Percentiles rank a stretch among this genome's conserved stretches.
Conservation (phyloP, 2,888 invertebrate genomes). For the Lochmaea crataegi region DNA sequence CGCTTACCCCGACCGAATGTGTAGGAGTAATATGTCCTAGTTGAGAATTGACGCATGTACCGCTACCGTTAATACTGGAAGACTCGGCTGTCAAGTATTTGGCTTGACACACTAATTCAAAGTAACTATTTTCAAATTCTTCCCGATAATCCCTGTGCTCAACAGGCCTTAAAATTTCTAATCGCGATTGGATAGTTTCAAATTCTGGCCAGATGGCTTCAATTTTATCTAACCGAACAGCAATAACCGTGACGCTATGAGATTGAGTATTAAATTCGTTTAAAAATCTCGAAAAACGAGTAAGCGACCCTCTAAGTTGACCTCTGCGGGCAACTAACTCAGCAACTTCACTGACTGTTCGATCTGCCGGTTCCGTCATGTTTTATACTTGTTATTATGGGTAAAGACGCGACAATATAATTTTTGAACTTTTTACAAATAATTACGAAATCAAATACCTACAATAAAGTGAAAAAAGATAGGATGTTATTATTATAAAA, state of each 20-base stretch:
- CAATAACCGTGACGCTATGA: background rate
- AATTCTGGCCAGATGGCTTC: background rate
- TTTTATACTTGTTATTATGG: no score
- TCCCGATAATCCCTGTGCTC: no score
- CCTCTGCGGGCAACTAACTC: background rate
- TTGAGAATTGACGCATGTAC: background rate
- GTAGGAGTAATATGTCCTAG: background rate
- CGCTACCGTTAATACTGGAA: background rate
- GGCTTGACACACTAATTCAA: background rate
- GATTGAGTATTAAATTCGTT: background rate
- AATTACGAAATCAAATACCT: no score
- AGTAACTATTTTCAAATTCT: background rate
- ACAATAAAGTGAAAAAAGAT: no score
- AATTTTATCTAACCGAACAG: background rate
- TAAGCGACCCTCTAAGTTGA: background rate
- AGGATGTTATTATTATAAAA: no score
- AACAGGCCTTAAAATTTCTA: background rate
- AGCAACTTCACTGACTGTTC: no score
- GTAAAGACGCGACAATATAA: no score
- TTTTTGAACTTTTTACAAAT: no score
- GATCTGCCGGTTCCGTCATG: no score
- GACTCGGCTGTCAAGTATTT: background rate
- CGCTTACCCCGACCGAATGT: no score
- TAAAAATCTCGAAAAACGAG: background rate
- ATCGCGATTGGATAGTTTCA: background rate